These are phyloP conservation scores for Melospiza georgiana DNA, from an alignment of 2,113 vertebrate genomes.

Conservation along the genomic window DNA sequence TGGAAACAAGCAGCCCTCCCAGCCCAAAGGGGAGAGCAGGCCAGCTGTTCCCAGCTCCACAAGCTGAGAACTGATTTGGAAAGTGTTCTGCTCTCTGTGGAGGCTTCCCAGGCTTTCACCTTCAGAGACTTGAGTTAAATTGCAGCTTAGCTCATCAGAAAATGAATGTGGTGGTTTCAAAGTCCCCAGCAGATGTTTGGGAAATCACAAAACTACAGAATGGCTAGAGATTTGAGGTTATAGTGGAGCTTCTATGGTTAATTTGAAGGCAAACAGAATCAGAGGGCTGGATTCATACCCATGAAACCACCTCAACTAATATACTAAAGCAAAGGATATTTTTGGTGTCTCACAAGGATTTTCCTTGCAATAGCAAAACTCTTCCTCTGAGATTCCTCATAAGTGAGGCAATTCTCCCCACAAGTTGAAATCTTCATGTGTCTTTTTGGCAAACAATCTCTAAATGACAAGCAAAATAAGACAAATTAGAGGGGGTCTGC, in stretches of 20 bases:
- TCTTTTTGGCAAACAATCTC: not conserved
- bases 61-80: not conserved
- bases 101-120: conserved; percentile 39
- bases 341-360: not conserved
- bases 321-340: not conserved
- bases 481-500: not conserved
- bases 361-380: not conserved
- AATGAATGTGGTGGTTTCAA: conserved; percentile 42
- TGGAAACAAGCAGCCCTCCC: not conserved
- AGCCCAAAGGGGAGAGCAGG: not conserved
- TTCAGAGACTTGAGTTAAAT: conserved; percentile 33
- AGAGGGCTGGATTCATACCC: not conserved
- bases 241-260: not conserved
- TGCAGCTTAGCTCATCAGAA: conserved; percentile 30
- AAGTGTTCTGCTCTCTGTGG: not conserved
- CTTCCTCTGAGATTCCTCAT: not conserved
- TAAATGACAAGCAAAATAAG: not conserved
- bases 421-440: not conserved
- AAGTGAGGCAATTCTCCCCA: not conserved
- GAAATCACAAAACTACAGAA: not conserved
- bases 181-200: conserved; percentile 55
- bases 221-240: not conserved
- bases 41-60: conserved; percentile 3
- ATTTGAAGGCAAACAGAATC: not conserved
- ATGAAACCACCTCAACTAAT: not conserved